Evolutionary conservation across 2,797 vertebrate genomes (phyloP), one percentile per base, ranked within the genome.

Genomic region (Chloroceryle amazona): DNA sequence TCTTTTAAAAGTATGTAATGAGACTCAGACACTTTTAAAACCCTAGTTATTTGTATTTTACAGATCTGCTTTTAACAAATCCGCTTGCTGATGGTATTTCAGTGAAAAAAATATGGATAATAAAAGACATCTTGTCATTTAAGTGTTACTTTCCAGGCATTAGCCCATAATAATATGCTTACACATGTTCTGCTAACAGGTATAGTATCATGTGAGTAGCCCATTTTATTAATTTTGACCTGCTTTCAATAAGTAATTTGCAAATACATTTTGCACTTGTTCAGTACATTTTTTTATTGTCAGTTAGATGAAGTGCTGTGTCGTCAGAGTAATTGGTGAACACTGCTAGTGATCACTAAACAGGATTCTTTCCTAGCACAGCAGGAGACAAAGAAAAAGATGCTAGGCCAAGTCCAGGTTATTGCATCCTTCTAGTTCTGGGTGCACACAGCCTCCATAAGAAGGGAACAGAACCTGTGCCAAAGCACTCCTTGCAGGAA

Each of bases 171-270:
- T 84, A 70, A 28, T 68, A 81, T n/a, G 39, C 44, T 81, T 79
- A 51, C 13, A 23, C 8, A 5, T 51, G 16, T n/a, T 74, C 25
- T 51, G 12, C 57, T 89, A 70, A 74, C 7, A 26, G 16, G 13
- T 21, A 33, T 67, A 15, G 42, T 71, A 82, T 71, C 31, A 68
- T 41, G 15, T 47, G 25, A 89, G 65, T 73, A 90, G 51, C 11
- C 23, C 19, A 82, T 75, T 71, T 72, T 79, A 93, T 61, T 75
- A 33, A 75, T 75, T 84, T 79, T 79, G 41, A 75, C 8, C 82
- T 65, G 20, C 37, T 13, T 4, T 87, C 62, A 91, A 68, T 44
- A 94, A 74, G 79, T 79, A 71, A 47, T 81, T 87, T 84, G 11
- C 16, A 81, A 84, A 89, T 86, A 66, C 3, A 58, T 81, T 74